Conservation (phyloP, 2,888 invertebrate species). For the Iselma pallidipennis region DNA sequence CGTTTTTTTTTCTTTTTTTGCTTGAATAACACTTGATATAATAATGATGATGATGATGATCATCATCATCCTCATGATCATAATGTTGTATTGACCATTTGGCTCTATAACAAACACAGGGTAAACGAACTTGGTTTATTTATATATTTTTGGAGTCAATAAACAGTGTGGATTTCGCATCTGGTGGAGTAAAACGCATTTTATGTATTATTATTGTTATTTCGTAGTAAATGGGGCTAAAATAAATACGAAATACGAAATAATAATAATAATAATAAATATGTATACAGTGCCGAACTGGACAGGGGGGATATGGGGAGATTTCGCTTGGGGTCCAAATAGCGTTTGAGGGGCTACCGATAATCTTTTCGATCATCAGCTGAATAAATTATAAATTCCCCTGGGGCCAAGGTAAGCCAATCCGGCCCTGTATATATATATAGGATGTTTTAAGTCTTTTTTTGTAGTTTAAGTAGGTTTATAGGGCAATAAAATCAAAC, state of each 20-base stretch:
- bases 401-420: too few species aligned
- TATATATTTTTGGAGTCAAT: constrained; percentile 24
- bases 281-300: constrained; percentile 11
- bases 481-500: constrained; percentile 14
- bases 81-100: not conserved
- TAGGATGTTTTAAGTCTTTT: too few species aligned
- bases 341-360: too few species aligned
- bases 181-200: not conserved
- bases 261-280: too few species aligned
- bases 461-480: constrained; percentile 20
- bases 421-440: too few species aligned
- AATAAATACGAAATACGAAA: not conserved
- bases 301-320: too few species aligned
- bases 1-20: not conserved
- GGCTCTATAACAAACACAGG: constrained; percentile 14
- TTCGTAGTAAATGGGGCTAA: not conserved
- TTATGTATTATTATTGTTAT: too few species aligned
- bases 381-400: too few species aligned
- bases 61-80: not conserved
- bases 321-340: too few species aligned
- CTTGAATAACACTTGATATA: not conserved
- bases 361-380: too few species aligned
- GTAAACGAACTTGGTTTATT: constrained; percentile 40
- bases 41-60: not conserved
- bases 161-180: constrained; percentile 3